Evolutionary conservation across 2,888 invertebrate species (phyloP).

Genomic region (Lacanobia wlatinum): DNA sequence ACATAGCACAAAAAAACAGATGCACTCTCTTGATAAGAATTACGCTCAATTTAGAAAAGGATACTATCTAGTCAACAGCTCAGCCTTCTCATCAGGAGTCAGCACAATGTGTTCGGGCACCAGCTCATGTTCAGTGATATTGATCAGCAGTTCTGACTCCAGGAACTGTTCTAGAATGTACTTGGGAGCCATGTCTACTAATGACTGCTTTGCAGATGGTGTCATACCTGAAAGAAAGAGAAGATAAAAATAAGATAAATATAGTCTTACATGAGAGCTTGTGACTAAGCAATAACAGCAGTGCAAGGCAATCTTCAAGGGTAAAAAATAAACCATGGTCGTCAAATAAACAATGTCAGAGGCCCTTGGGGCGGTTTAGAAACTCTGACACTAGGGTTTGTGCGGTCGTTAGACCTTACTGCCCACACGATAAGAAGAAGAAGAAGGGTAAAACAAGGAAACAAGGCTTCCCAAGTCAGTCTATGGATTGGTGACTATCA

Average conservation of each 20-base stretch:
- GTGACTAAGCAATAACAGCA: no score
- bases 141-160: slow-evolving; percentile 98
- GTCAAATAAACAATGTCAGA: no score
- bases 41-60: slow-evolving; percentile 81
- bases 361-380: no score
- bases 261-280: not conserved
- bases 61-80: slow-evolving; percentile 98
- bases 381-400: no score
- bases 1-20: no score
- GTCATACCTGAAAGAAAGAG: slow-evolving; percentile 95
- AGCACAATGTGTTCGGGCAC: slow-evolving; percentile 99
- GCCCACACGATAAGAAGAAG: no score
- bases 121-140: slow-evolving; percentile 99
- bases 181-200: slow-evolving; percentile 99
- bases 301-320: no score
- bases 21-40: not conserved
- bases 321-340: no score
- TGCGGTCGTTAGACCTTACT: no score
- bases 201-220: slow-evolving; percentile 98
- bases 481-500: no score
- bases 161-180: slow-evolving; percentile 99
- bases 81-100: slow-evolving; percentile 99
- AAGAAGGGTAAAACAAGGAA: no score
- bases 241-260: not conserved
- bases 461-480: no score